Base-by-base conservation (phyloP, 1,140 invertebrate species). In the Nomia melanderi region DNA sequence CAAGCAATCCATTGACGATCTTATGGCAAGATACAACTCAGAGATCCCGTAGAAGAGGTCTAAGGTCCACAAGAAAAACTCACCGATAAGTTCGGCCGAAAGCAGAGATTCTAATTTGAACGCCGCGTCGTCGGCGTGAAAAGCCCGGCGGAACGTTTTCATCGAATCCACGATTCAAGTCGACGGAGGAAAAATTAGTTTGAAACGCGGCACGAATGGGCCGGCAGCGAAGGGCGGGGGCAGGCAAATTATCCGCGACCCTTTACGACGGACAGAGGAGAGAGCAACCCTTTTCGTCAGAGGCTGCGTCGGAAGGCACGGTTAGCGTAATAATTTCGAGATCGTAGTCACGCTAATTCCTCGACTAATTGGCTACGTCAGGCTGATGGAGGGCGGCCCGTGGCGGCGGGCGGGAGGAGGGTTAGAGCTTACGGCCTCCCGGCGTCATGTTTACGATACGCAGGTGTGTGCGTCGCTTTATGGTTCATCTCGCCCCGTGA, bases 391-490 rank as follows among this genome's bases (percentile, higher is more conserved):
- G 36, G 9, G 39, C 8, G 12, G 41, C 8, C 33, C 33, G 8
- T 8, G 3, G 8, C 33, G 3, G 8, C 33, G 33, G 33, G 33
- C 17, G 27, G n/a, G 27, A 5, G 3, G 33, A 12, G 14, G 20
- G 4, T 11, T n/a, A 11, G 62, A 53, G 62, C 62, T 73, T 73
- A 73, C 8, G 31, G 29, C 41, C 25, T 39, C 33, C 69, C 59
- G 67, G 29, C 54, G 39, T 73, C 66, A 81, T 84, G 82, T 78
- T 85, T 75, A 85, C 77, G 84, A 83, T 78, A 82, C 63, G 70
- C 83, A 86, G 86, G 79, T 87, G 85, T 83, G 82, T 57, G 70
- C 47, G 56, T 72, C 54, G 75, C 74, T 83, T 83, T 83, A 83
- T 78, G 64, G 60, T 75, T 76, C 72, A 67, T 79, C 64, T 74